Evolutionary conservation across 2,113 vertebrate genomes (phyloP).

Genomic region (Mirounga angustirostris): DNA sequence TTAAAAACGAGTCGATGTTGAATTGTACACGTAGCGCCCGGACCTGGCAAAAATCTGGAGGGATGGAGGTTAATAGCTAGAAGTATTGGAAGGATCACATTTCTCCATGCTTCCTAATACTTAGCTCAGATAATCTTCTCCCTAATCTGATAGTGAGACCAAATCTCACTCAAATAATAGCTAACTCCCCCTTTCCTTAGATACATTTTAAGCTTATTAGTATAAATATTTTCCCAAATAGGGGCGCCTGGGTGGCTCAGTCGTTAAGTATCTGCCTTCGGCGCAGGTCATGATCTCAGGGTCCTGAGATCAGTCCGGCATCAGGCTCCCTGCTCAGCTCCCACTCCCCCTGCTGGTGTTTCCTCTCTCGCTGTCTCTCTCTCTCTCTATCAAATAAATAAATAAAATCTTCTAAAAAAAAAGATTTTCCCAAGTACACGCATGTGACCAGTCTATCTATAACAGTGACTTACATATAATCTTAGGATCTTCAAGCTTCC

Average conservation of each 20-base stretch:
- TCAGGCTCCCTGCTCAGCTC: too few relatives aligned
- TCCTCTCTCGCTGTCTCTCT: too few relatives aligned
- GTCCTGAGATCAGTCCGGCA: too few relatives aligned
- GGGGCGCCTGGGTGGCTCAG: too few relatives aligned
- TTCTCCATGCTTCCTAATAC: not conserved
- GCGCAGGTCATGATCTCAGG: too few relatives aligned
- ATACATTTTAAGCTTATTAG: not conserved
- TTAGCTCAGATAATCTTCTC: slow-evolving; percentile 9
- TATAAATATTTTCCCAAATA: not conserved
- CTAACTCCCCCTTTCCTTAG: not conserved
- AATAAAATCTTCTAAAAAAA: not conserved
- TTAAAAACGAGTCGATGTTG: not conserved
- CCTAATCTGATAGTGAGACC: not conserved
- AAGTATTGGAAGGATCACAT: not conserved
- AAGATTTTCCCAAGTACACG: not conserved
- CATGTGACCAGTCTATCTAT: not conserved
- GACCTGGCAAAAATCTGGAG: not conserved
- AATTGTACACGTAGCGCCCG: not conserved
- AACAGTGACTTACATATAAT: not conserved
- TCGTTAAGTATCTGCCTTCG: too few relatives aligned
- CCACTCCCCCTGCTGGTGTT: too few relatives aligned
- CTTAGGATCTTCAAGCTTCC: not conserved
- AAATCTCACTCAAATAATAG: not conserved
- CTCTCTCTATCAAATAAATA: too few relatives aligned
- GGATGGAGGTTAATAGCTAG: not conserved